Evolutionary conservation across 2,888 invertebrate species (phyloP), one percentile per base, ranked within the genome.

Genomic region (Cyclophora punctaria): DNA sequence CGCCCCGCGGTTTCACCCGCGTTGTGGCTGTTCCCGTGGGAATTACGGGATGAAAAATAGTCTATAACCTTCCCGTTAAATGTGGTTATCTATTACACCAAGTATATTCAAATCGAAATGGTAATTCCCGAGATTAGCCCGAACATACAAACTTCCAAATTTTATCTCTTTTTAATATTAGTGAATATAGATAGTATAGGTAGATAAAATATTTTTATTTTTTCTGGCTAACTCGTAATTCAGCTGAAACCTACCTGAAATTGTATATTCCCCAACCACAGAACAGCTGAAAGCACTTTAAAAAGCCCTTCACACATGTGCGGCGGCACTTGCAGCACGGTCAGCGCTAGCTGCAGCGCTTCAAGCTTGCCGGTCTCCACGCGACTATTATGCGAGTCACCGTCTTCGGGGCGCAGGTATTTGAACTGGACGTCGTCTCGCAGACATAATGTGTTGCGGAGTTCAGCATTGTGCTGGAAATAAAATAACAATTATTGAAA

Each of bases 221-320:
- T 20, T 20, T 20, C 20, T 20, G 20, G 20, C 20, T 20, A 20
- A 20, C 20, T 20, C 2, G 1, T 20, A 20, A 20, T 20, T 20
- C 20, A 20, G 20, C 20, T 20, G 3, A 44, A n/a, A 48, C 56
- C 47, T 49, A 92, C 92, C 87, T 93, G 92, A 74, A 97, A 97
- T 62, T 91, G 91, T 58, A 97, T 89, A 79, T 97, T 97, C 37
- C 97, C 97, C 41, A 97, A 90, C 97, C 97, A 97, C 49, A 97
- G 83, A 59, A 97, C 96, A 1, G 97, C 96, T 7, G 96, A 94
- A 35, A 97, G 80, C 4, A 96, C 95, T 72, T 95, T 93, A 73
- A 96, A 96, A 59, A 97, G 94, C 0, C 96, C 96, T 75, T 95
- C 95, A 75, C 95, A 95, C 92, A 95, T 95, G 59, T 93, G 93